A percentile compares a stretch with the other conserved stretches of the same genome.
Conservation (phyloP, 1,140 invertebrate species). For the Carcinoscorpius rotundicauda region DNA sequence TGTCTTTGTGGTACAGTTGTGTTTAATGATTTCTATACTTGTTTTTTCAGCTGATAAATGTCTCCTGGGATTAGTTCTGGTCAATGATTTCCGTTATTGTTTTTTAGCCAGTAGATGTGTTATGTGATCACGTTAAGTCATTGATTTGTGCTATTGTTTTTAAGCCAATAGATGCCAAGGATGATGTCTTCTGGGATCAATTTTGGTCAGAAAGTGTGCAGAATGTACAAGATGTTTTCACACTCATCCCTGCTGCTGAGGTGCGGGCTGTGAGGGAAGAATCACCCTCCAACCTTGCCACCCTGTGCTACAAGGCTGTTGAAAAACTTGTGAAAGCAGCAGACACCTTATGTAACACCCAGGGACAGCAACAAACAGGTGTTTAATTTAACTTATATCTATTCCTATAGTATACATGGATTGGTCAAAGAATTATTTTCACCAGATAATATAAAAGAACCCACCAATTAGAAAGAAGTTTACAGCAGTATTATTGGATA, state of each 20-base stretch:
- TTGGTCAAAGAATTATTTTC: too few species aligned
- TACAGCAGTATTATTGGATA: too few species aligned
- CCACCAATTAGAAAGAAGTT: too few species aligned
- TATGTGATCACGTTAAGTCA: too few species aligned
- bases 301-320: conserved; percentile 96
- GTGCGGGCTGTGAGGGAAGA: conserved; percentile 88
- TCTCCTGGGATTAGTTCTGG: too few species aligned
- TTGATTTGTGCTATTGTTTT: conserved; percentile 1
- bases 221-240: conserved; percentile 93
- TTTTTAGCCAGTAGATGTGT: too few species aligned
- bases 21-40: too few species aligned
- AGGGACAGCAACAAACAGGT: conserved; percentile 88
- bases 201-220: conserved; percentile 95
- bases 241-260: conserved; percentile 83
- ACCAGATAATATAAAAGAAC: too few species aligned
- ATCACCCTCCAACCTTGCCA: conserved; percentile 94
- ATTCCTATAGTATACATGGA: too few species aligned
- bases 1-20: too few species aligned
- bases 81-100: too few species aligned
- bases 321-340: conserved; percentile 90
- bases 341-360: conserved; percentile 82
- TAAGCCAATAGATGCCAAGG: conserved; percentile 75
- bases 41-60: too few species aligned
- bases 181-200: conserved; percentile 96
- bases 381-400: conserved; percentile 11